Base-by-base conservation (phyloP, 1,140 invertebrate genomes). In the Gerris buenoi region DNA sequence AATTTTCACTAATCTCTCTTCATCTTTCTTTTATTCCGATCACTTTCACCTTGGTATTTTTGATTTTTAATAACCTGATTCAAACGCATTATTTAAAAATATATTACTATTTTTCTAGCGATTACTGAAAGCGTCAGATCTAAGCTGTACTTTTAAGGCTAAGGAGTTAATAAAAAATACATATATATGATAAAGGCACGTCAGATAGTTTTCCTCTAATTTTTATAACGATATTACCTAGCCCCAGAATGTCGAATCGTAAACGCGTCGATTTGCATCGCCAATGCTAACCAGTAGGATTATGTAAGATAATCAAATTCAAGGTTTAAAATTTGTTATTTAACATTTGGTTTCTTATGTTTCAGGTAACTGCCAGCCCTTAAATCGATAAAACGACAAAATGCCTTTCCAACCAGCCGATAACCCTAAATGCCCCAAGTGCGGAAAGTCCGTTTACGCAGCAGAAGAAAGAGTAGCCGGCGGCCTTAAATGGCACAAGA, bases 381-480 rank as follows among this genome's bases (percentile, higher is more conserved):
- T 46, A 46, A 46, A 46, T 18, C 5, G 28, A 79, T 80, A 80
- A 77, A 75, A 76, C 80, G 80, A 61, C 25, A 90, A 86, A 82
- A 96, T 96, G 93, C 95, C 95, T 85, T 98, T 96, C 89, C 95
- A 94, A 83, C 89, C 94, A 76, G 86, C 88, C 74, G 93, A 96
- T 77, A 89, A 93, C 80, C 88, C 92, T 72, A 97, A 97, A 81
- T 99, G 97, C 86, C 95, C 95, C 70, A 95, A 96, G 81, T 99
- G 97, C 85, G 87, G 88, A 76, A 97, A 97, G 83, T 92, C 94
- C 68, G 97, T 99, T 59, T 99, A 99, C 79, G 95, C 95, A 71
- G 97, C 97, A 65, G 97, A 99, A 81, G 95, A 98, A 80, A 88
- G 93, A 75, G 86, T 97, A 72, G 96, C 95, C 72, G 96, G 93